Conservation (phyloP, 1,140 invertebrate species). For the Drosophila saltans region DNA sequence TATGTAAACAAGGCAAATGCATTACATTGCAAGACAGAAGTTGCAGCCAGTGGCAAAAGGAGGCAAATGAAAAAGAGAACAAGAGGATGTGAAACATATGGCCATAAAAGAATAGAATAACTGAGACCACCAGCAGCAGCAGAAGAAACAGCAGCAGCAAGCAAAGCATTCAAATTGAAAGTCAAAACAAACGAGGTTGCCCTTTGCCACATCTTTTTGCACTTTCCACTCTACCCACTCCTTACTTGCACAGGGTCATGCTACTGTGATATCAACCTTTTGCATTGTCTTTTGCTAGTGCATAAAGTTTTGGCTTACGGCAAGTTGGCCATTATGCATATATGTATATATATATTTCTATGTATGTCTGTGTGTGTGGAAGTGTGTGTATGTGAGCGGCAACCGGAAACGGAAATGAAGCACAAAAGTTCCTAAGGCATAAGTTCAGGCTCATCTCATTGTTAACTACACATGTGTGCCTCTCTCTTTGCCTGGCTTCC, state of each 20-base stretch:
- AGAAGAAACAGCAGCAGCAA: background rate
- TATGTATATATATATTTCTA: background rate
- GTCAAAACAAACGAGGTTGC: slow-evolving; percentile 51
- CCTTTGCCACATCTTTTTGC: slow-evolving; percentile 11
- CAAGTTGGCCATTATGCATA: slow-evolving; percentile 55
- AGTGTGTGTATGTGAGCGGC: slow-evolving; percentile 4
- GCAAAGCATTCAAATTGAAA: slow-evolving; percentile 50
- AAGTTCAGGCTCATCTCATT: slow-evolving; percentile 38
- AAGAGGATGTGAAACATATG: background rate
- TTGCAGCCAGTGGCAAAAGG: slow-evolving; percentile 24
- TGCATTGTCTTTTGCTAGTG: slow-evolving; percentile 45
- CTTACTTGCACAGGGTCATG: background rate
- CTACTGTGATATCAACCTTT: background rate
- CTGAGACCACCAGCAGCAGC: slow-evolving; percentile 23
- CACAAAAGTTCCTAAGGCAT: slow-evolving; percentile 51
- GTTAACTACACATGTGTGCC: slow-evolving; percentile 56
- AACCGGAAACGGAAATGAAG: slow-evolving; percentile 55
- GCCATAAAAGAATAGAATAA: background rate
- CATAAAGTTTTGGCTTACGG: slow-evolving; percentile 58
- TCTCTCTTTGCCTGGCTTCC: background rate
- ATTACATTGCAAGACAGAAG: slow-evolving; percentile 10
- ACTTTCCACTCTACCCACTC: slow-evolving; percentile 13
- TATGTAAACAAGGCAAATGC: slow-evolving; percentile 25
- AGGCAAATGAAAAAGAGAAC: background rate
- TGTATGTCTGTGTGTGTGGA: slow-evolving; percentile 20